Evolutionary conservation across 2,888 invertebrate genomes (phyloP), one percentile per base, ranked within the genome.

Genomic region (Xestia xanthographa): DNA sequence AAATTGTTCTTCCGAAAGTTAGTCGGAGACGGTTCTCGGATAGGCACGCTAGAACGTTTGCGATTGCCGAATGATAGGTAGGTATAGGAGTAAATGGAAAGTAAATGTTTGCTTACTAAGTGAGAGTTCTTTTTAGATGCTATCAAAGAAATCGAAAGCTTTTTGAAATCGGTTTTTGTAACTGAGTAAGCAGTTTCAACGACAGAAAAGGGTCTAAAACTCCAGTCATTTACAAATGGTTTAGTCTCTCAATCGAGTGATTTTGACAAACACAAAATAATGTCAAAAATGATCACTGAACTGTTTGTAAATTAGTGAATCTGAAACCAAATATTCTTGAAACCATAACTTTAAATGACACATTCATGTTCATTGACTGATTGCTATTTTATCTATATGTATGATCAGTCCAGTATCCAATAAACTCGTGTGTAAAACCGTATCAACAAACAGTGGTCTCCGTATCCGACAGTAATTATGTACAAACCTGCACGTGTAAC

Each of bases 1-100:
- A 79, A 91, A 89, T 89, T 90, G 87, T 90, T 88, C 88, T 88
- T 86, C 77, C 72, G 34, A 88, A 89, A 88, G 81, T 87, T 80
- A 68, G 79, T 79, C 75, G 78, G 72, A 56, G 77, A 80, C 70
- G 75, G 66, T 74, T 70, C 69, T 69, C 41, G 66, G 73, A 83
- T 82, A 79, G 79, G 82, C 77, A 71, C 68, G 71, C 80, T 79
- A 71, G 81, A 76, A 62, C 72, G 77, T 83, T 67, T 69, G 68
- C 69, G 84, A 85, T 82, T 80, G 66, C 63, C 58, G 76, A 75
- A 81, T 71, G 66, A 77, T 71, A 67, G 77, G 77, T 73, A 79
- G 58, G 66, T 85, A 85, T 70, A 80, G 29, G 56, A 63, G 38
- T 8, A 41, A 71, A 79, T 75, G 79, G 60, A 68, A 72, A 66